Base-by-base conservation (phyloP, 2,113 vertebrate species). In the Channa argus region DNA sequence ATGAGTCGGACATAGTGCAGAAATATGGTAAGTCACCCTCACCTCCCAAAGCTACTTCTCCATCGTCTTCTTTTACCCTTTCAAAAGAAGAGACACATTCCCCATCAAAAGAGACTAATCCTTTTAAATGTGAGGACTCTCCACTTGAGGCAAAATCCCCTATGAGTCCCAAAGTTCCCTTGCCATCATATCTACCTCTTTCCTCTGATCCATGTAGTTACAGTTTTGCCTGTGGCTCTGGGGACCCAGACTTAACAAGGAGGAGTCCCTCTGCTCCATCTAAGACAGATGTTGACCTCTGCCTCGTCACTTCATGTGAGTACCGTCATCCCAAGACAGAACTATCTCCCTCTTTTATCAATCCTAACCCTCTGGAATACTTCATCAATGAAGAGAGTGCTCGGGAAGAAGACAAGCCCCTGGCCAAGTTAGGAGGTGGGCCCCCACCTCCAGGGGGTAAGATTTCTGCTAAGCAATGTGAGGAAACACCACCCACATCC, bases 291-390 rank as follows among this genome's bases (percentile, higher is more conserved):
- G 97, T 97, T 1, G 97, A 99, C 74, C 92, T 98, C 77, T 99
- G 97, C 74, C 94, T 98, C 10, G 97, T 98, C 67, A 95, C 95
- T 34, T 97, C 96, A 10, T 98, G 97, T 33, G 97, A 99, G 75
- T 99, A 97, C 70, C 97, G 97, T 64, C 98, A 98, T 80, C 96
- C 96, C 7, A 98, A 98, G 89, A 98, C 98, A 0, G 98, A 99
- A 85, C 94, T 99, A 4, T 99, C 97, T 0, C 97, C 98, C 1
- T 99, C 98, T 38, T 99, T 99, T 87, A 99, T 99, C 80, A 99
- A 99, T 68, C 98, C 98, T 14, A 99, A 96, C 70, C 96, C 97
- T 38, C 91, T 99, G 0, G 97, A 99, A 82, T 99, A 96, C 93
- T 98, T 98, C 91, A 94, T 96, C 67, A 96, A 89, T 85, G 96